phyloP scores from a whole-genome alignment of 1,140 invertebrate genomes.

The Zaprionus vittiger region DNA sequence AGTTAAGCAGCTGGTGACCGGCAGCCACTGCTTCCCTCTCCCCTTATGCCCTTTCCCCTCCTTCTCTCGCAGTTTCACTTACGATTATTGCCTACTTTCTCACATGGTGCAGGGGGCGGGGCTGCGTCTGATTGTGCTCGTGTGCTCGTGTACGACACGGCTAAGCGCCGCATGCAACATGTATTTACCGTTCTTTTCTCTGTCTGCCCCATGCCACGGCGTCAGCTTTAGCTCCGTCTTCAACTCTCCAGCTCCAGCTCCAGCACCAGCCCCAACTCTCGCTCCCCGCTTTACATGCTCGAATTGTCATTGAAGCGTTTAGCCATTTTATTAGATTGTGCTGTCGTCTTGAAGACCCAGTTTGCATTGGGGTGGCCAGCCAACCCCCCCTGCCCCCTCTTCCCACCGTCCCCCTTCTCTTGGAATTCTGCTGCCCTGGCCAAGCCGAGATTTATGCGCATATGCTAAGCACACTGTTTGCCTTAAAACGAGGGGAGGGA shows the following conservation, averaged over 20 bases:
- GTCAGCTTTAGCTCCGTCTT: not conserved
- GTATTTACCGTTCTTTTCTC: conserved; percentile 57
- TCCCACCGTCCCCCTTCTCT: too few species aligned
- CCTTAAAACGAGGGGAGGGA: conserved; percentile 8
- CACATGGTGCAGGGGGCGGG: conserved; percentile 23
- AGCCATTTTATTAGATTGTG: conserved; percentile 81
- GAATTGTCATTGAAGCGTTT: conserved; percentile 83
- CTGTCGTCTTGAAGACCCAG: conserved; percentile 68
- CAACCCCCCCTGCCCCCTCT: not conserved
- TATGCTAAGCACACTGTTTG: conserved; percentile 73
- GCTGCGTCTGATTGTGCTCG: conserved; percentile 54
- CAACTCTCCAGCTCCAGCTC: not conserved
- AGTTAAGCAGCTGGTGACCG: conserved; percentile 46
- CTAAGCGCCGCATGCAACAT: conserved; percentile 79
- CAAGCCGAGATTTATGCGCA: conserved; percentile 75
- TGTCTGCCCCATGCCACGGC: not conserved
- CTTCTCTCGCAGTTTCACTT: conserved; percentile 63
- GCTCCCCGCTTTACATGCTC: conserved; percentile 71
- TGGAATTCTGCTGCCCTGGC: conserved; percentile 8
- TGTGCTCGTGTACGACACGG: conserved; percentile 62
- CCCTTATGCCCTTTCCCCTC: not conserved
- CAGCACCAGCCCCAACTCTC: not conserved
- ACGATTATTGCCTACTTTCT: conserved; percentile 79
- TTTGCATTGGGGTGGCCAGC: conserved; percentile 34
- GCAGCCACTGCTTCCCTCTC: not conserved